A percentile compares a stretch with the other conserved stretches of the same genome.
Evolutionary conservation across 1,140 invertebrate genomes (phyloP).

Genomic region (Drosophila hydei): DNA sequence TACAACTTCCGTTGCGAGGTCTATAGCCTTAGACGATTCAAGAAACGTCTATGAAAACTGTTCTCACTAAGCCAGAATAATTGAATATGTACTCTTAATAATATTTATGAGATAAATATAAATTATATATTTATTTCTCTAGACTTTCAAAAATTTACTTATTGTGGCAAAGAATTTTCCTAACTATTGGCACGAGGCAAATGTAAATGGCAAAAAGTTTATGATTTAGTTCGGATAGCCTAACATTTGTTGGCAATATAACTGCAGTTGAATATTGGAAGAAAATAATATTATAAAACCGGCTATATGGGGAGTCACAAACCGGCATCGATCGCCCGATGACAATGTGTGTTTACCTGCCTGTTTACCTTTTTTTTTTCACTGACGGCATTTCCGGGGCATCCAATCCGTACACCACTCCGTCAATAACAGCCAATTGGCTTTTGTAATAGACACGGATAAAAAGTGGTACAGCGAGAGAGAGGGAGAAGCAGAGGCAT

Average conservation of each 20-base stretch:
- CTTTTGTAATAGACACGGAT: constrained; percentile 11
- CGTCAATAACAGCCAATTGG: constrained; percentile 24
- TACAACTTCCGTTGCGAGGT: constrained; percentile 24
- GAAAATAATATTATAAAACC: constrained; percentile 12
- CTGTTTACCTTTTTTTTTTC: neutral
- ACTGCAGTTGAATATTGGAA: neutral
- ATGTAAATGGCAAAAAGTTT: neutral
- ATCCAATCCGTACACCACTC: constrained; percentile 12
- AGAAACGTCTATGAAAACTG: neutral
- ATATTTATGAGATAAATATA: too few species aligned
- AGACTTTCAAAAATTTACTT: too few species aligned
- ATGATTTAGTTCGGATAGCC: constrained; percentile 2
- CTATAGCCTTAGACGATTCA: constrained; percentile 4
- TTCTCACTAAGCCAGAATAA: neutral
- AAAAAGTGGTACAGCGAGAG: neutral
- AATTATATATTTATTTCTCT: too few species aligned
- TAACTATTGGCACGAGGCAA: too few species aligned
- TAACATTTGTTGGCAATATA: neutral
- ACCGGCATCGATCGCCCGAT: constrained; percentile 7
- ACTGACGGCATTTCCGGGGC: constrained; percentile 30
- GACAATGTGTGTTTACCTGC: constrained; percentile 4
- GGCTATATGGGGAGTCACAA: constrained; percentile 33
- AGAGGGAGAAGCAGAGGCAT: neutral
- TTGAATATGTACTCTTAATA: too few species aligned
- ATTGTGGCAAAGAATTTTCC: neutral